These are phyloP conservation scores for Scolopax mira DNA, from an alignment of 2,113 vertebrate genomes.

Conservation along the genomic window DNA sequence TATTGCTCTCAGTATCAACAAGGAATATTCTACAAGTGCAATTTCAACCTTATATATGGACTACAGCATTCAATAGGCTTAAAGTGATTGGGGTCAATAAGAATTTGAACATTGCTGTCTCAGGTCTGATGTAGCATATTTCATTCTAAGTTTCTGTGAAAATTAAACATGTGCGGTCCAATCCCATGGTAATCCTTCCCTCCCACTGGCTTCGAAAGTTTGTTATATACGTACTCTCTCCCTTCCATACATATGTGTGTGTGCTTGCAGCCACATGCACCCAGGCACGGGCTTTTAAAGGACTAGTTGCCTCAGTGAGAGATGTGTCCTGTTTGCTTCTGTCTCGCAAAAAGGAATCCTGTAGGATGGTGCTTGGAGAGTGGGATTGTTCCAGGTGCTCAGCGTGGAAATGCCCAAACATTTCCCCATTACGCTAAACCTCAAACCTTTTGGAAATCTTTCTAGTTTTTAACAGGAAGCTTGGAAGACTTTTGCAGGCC, in stretches of 20 bases:
- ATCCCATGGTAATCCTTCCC: not conserved
- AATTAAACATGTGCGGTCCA: slow-evolving; percentile 16
- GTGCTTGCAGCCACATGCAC: not conserved
- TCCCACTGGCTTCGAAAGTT: not conserved
- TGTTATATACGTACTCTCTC: not conserved
- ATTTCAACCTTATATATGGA: not conserved
- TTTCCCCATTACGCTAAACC: not conserved
- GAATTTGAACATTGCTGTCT: not conserved
- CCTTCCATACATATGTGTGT: not conserved
- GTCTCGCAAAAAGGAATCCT: not conserved
- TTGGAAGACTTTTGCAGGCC: not conserved
- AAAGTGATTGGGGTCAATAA: not conserved
- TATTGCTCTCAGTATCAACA: not conserved
- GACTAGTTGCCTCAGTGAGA: not conserved
- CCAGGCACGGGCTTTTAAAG: not conserved
- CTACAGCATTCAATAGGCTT: not conserved
- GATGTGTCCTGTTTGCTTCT: not conserved
- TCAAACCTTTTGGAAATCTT: not conserved
- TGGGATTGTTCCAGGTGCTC: not conserved
- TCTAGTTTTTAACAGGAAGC: not conserved
- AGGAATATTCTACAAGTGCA: not conserved
- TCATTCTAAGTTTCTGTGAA: not conserved
- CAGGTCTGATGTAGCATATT: not conserved
- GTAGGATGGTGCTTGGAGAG: not conserved
- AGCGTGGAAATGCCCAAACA: accelerated